A percentile compares a stretch with the other conserved stretches of the same genome.
Conservation (phyloP, 2,888 invertebrate species). For the Lepidocyrtinus sp. region DNA sequence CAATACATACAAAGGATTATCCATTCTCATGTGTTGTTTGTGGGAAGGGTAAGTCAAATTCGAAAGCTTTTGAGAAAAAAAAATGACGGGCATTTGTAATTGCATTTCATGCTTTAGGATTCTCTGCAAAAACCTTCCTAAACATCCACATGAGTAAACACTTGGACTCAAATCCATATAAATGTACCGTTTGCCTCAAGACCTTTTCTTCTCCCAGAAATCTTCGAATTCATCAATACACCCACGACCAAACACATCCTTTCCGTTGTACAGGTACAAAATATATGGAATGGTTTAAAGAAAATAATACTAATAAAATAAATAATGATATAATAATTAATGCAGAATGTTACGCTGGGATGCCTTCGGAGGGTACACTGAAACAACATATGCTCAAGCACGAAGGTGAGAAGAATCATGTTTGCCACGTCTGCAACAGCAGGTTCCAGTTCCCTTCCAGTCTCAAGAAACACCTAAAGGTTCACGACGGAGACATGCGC, state of each 20-base stretch:
- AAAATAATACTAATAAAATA: too few relatives aligned
- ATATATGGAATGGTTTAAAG: too few relatives aligned
- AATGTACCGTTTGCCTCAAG: constrained; percentile 30
- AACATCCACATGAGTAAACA: constrained; percentile 45
- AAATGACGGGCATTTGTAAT: neutral
- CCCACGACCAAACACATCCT: constrained; percentile 35
- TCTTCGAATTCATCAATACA: constrained; percentile 40
- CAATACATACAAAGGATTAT: constrained; percentile 35
- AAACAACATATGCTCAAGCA: constrained; percentile 54
- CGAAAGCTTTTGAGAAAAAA: neutral
- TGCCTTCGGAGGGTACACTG: constrained; percentile 25
- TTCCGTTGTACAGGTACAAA: constrained; percentile 30
- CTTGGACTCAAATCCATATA: constrained; percentile 29
- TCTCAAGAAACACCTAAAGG: constrained; percentile 48
- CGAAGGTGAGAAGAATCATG: constrained; percentile 29
- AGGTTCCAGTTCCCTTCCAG: constrained; percentile 44
- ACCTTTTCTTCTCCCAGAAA: constrained; percentile 39
- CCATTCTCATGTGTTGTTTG: constrained; percentile 38
- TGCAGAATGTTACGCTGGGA: constrained; percentile 39
- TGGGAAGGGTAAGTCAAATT: constrained; percentile 27
- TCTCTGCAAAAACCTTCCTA: constrained; percentile 43
- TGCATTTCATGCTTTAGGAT: constrained; percentile 10
- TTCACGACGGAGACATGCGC: constrained; percentile 38
- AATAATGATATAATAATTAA: too few relatives aligned
- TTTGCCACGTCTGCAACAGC: constrained; percentile 39